Conservation (phyloP, 2,888 invertebrate species). For the Villa cingulata region DNA sequence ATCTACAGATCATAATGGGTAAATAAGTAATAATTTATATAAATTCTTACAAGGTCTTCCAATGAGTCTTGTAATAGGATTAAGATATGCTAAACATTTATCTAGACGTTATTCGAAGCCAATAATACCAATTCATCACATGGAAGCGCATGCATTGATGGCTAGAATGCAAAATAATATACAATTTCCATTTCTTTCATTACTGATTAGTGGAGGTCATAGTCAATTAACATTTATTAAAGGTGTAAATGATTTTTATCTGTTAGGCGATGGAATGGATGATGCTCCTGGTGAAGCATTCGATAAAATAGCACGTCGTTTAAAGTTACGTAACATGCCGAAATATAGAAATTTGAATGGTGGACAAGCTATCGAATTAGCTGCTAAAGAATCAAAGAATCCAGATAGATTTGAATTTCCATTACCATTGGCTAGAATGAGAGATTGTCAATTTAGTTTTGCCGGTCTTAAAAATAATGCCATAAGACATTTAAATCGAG, state of each 20-base stretch:
- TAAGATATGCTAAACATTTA: conserved; percentile 67
- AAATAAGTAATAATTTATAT: not conserved
- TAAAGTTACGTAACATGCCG: conserved; percentile 66
- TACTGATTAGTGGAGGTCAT: conserved; percentile 90
- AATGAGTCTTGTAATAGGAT: conserved; percentile 64
- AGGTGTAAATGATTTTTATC: conserved; percentile 57
- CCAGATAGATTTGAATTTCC: conserved; percentile 52
- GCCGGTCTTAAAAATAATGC: conserved; percentile 62
- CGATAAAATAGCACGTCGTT: conserved; percentile 80
- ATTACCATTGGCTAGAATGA: conserved; percentile 45
- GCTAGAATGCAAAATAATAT: conserved; percentile 57
- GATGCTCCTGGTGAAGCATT: conserved; percentile 88
- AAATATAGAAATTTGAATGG: conserved; percentile 56
- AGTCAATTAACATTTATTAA: conserved; percentile 65
- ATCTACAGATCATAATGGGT: no score
- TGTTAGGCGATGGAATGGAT: conserved; percentile 68
- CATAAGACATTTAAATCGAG: conserved; percentile 39
- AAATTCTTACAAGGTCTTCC: conserved; percentile 49
- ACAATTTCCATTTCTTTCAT: conserved; percentile 75
- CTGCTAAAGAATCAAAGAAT: conserved; percentile 55
- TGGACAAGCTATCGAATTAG: conserved; percentile 72
- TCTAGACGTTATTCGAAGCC: conserved; percentile 55
- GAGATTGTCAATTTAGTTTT: conserved; percentile 85
- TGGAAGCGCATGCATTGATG: conserved; percentile 96
- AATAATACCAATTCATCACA: conserved; percentile 93